Conservation (phyloP, 2,113 vertebrate species). For the Chiloscyllium plagiosum region DNA sequence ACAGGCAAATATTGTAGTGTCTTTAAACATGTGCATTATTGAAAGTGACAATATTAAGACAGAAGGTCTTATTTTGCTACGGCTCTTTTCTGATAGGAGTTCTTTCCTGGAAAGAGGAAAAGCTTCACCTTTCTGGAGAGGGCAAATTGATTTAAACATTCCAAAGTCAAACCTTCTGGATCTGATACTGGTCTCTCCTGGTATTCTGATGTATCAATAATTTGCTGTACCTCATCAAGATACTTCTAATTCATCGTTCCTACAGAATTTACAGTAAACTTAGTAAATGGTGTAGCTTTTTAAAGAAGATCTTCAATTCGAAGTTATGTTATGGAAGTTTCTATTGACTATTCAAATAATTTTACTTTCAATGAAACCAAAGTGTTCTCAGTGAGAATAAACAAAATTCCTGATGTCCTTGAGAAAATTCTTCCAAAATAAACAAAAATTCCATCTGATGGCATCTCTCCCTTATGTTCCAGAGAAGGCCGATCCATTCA, state of each 20-base stretch:
- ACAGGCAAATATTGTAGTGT: neutral
- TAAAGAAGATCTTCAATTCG: neutral
- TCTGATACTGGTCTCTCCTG: neutral
- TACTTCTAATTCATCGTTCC: neutral
- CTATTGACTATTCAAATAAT: neutral
- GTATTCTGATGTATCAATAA: neutral
- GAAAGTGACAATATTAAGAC: constrained; percentile 5
- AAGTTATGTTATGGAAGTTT: neutral
- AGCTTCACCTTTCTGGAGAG: neutral
- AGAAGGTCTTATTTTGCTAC: neutral
- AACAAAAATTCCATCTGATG: neutral
- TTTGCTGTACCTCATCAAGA: neutral
- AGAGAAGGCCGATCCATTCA: neutral
- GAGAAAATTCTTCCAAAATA: neutral
- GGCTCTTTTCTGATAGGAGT: neutral
- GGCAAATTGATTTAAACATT: constrained; percentile 7
- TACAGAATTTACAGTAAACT: neutral
- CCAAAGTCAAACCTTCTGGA: neutral
- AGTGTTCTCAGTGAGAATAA: neutral
- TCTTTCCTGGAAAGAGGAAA: neutral
- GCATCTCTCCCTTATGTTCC: neutral
- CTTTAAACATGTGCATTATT: constrained; percentile 15
- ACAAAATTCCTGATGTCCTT: neutral
- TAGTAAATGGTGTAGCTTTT: neutral
- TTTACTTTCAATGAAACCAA: neutral